Conservation (phyloP, 2,888 invertebrate species). For the Girardia tigrina region DNA sequence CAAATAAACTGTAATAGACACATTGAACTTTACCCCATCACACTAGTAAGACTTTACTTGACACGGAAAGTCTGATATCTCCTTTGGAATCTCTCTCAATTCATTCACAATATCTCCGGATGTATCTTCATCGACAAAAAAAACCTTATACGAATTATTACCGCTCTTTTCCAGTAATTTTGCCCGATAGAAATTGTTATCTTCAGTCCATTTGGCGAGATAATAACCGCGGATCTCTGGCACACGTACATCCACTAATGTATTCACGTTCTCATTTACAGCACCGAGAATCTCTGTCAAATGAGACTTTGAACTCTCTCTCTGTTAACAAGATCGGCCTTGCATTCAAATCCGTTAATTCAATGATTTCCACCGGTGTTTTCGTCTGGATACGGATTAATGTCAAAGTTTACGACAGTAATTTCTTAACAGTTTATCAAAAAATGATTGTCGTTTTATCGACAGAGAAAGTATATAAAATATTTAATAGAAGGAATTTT, state of each 20-base stretch:
- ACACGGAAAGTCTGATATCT: neutral
- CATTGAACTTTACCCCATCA: neutral
- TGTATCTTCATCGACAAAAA: constrained; percentile 3
- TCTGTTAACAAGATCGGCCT: neutral
- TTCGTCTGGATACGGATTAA: neutral
- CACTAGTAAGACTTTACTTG: neutral
- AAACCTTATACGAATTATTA: neutral
- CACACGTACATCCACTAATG: neutral
- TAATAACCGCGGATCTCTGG: neutral
- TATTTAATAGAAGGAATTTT: no score
- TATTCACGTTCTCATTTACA: neutral
- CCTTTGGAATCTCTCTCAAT: constrained; percentile 2
- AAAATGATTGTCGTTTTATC: no score
- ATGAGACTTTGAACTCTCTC: neutral
- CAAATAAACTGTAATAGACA: neutral
- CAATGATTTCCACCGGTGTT: neutral
- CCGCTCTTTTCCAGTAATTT: neutral
- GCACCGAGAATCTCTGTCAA: neutral
- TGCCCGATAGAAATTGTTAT: neutral
- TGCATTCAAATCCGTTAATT: neutral
- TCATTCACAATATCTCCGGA: neutral
- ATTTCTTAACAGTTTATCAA: no score
- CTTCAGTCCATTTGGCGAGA: neutral
- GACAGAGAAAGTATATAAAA: no score
- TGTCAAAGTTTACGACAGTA: no score